Evolutionary conservation across 64 coral and sea anemone species (phyloP).

Genomic region (Stichodactyla helianthus): DNA sequence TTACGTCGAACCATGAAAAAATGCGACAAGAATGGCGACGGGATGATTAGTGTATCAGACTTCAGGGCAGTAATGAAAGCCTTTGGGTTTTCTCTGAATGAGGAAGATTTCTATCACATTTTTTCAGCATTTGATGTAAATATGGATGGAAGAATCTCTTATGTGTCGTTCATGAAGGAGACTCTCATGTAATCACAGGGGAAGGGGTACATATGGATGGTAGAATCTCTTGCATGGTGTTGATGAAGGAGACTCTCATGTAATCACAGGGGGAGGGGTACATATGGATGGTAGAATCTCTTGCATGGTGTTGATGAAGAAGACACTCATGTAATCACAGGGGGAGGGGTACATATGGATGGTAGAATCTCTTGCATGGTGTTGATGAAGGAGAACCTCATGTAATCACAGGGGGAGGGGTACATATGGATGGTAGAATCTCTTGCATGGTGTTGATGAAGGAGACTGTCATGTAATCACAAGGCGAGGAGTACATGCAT

Average conservation of each 20-base stretch:
- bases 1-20: constrained; percentile 50
- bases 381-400: too few species aligned
- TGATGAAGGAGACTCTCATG: too few species aligned
- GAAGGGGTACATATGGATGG: constrained; percentile 42
- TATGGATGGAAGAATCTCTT: constrained; percentile 73
- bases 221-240: too few species aligned
- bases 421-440: too few species aligned
- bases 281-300: too few species aligned
- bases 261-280: too few species aligned
- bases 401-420: constrained; percentile 59
- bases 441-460: constrained; percentile 80
- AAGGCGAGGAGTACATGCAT: not conserved
- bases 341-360: too few species aligned
- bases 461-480: constrained; percentile 27
- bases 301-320: too few species aligned
- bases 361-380: too few species aligned
- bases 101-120: constrained; percentile 90
- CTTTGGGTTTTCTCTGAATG: constrained; percentile 57
- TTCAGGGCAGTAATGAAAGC: constrained; percentile 45
- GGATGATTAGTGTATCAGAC: constrained; percentile 62
- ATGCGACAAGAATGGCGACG: constrained; percentile 47
- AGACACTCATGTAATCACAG: too few species aligned
- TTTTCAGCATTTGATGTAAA: constrained; percentile 71
- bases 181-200: not conserved
- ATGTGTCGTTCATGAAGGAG: constrained; percentile 73